A percentile compares a stretch with the other conserved stretches of the same genome.
Evolutionary conservation across 2,113 vertebrate genomes (phyloP).

Genomic region (Oenanthe melanoleuca): DNA sequence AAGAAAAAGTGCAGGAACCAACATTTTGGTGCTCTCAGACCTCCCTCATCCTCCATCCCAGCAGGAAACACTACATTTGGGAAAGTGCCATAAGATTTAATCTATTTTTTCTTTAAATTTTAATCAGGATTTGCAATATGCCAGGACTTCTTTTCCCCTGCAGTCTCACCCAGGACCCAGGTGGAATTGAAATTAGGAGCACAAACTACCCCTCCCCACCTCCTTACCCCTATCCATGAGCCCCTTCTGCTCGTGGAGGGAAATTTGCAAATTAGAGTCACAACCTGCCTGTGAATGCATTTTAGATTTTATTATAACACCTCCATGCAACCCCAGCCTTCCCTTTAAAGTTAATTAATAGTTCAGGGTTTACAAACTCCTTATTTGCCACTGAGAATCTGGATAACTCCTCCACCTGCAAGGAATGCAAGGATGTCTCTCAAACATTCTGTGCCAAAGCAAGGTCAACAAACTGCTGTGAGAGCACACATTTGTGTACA

Average conservation of each 20-base stretch:
- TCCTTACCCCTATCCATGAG: not conserved
- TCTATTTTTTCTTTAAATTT: not conserved
- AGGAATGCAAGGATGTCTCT: not conserved
- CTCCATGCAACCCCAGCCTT: rapidly evolving
- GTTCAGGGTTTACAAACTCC: not conserved
- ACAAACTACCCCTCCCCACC: not conserved
- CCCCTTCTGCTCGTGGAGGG: not conserved
- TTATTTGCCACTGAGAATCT: not conserved
- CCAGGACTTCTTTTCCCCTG: not conserved
- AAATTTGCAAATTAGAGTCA: not conserved
- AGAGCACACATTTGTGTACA: rapidly evolving
- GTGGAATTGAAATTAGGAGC: not conserved
- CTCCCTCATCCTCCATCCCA: not conserved
- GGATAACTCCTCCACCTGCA: not conserved
- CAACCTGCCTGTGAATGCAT: not conserved
- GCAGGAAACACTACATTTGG: rapidly evolving
- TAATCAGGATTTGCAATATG: not conserved
- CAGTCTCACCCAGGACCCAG: not conserved
- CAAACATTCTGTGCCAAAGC: rapidly evolving
- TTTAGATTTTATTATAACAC: not conserved
- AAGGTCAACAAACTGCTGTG: not conserved
- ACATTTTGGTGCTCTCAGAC: not conserved
- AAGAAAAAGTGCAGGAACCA: not conserved
- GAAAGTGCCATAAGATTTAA: not conserved
- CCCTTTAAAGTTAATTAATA: not conserved